Evolutionary conservation across 2,888 invertebrate genomes (phyloP), one percentile per base, ranked within the genome.

Genomic region (Lochmaea capreae): DNA sequence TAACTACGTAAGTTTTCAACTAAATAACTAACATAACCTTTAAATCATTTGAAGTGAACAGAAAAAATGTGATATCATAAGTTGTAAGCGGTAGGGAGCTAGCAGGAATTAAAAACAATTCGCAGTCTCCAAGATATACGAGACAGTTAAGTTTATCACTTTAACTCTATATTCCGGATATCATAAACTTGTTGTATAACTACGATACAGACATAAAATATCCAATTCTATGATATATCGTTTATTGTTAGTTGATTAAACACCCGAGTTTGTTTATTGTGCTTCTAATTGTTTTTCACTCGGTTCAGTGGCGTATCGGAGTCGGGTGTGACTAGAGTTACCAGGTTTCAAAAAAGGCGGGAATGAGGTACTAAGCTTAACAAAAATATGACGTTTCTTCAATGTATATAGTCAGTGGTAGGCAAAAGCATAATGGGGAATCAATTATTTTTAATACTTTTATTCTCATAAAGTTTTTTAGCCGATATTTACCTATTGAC

Each of bases 21-120:
- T 39, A 39, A 39, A 39, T 39, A 39, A 39, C 33, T 39, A 39
- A 39, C 33, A 8, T 39, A 39, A 39, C 33, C 33, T 39, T 8
- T 39, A 39, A 18, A 54, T 54, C 9, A 18, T 18, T 54, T 18
- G 10, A 54, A 54, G 54, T 54, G 5, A 54, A 16, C 18, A 16
- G 16, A 63, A 18, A 18, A 70, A 65, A 70, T 33, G 65, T 22
- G 33, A 39, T 39, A 39, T 39, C 58, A 14, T 71, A 71, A 71
- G 58, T 71, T 57, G 54, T 46, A 33, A 71, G 58, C 71, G 22
- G 71, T 71, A 71, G 72, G 72, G 67, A 72, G 67, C 65, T 63
- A 59, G 68, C 65, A 65, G 58, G 65, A 73, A 69, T 73, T 73
- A 73, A 73, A 72, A 73, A 67, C 54, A 71, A 71, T 68, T 73